A percentile compares a stretch with the other conserved stretches of the same genome.
These are phyloP conservation scores for Rhogogaster chlorosoma DNA, from an alignment of 2,888 invertebrate genomes.

Conservation along the genomic window DNA sequence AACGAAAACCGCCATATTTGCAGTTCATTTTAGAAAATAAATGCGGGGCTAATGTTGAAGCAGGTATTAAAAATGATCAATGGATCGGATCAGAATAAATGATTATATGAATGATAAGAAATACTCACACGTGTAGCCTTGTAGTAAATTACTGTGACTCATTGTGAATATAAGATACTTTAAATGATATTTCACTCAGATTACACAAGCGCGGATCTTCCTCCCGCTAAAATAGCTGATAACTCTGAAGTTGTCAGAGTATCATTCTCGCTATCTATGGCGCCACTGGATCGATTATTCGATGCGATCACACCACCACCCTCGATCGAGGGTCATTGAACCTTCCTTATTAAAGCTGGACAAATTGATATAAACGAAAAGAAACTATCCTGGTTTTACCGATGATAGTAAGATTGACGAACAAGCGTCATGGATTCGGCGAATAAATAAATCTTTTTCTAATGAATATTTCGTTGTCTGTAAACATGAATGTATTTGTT, in stretches of 20 bases:
- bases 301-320: background rate
- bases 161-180: constrained; percentile 51
- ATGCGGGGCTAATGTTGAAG: constrained; percentile 14
- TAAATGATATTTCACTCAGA: background rate
- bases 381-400: background rate
- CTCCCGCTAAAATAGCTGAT: constrained; percentile 17
- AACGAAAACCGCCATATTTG: constrained; percentile 75
- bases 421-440: background rate
- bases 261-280: background rate
- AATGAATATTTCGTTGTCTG: background rate
- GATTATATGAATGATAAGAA: background rate
- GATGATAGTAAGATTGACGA: background rate
- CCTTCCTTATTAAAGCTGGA: background rate
- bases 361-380: background rate
- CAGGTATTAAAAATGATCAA: background rate
- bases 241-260: constrained; percentile 2
- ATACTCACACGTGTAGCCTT: constrained; percentile 71
- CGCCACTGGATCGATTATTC: constrained; percentile 5
- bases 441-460: too few relatives aligned
- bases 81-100: background rate
- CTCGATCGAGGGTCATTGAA: constrained; percentile 8
- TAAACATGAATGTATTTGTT: background rate
- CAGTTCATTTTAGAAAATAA: constrained; percentile 67
- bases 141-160: constrained; percentile 68
- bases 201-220: background rate